A percentile compares a stretch with the other conserved stretches of the same genome.
Evolutionary conservation across 2,113 vertebrate genomes (phyloP).

Genomic region (Serranochromis macrocephalus): DNA sequence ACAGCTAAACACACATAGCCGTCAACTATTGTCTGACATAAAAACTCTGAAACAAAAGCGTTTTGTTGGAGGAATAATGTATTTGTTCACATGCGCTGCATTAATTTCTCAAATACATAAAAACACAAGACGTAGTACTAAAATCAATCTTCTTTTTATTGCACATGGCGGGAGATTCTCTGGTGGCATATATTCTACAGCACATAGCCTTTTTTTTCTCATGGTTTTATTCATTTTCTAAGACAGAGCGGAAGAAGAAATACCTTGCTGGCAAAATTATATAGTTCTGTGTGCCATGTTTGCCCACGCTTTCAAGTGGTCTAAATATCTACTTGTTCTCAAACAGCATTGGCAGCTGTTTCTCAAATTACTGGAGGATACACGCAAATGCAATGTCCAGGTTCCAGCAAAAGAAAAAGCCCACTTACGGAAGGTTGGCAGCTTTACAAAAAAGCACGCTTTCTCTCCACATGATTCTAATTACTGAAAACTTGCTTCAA

Average conservation of each 20-base stretch:
- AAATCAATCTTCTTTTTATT: neutral
- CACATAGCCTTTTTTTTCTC: neutral
- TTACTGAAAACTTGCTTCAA: conserved; percentile 61
- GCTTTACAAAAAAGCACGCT: conserved; percentile 40
- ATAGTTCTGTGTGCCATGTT: conserved; percentile 18
- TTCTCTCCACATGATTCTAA: conserved; percentile 57
- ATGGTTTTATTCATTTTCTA: conserved; percentile 11
- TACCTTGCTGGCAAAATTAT: conserved; percentile 40
- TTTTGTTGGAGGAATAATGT: neutral
- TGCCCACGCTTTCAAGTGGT: conserved; percentile 44
- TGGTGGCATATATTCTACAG: neutral
- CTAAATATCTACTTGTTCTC: conserved; percentile 54
- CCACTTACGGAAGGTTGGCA: conserved; percentile 52
- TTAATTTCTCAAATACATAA: neutral
- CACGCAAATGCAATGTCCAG: conserved; percentile 22
- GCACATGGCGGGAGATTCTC: neutral
- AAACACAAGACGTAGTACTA: neutral
- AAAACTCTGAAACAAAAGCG: neutral
- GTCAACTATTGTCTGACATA: neutral
- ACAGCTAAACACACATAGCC: neutral
- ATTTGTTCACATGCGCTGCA: neutral
- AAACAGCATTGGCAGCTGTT: conserved; percentile 59
- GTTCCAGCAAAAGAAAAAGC: conserved; percentile 44
- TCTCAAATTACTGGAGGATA: conserved; percentile 47
- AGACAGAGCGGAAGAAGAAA: neutral